phyloP scores from a whole-genome alignment of 2,797 vertebrate species.

The Distichodus sexfasciatus region DNA sequence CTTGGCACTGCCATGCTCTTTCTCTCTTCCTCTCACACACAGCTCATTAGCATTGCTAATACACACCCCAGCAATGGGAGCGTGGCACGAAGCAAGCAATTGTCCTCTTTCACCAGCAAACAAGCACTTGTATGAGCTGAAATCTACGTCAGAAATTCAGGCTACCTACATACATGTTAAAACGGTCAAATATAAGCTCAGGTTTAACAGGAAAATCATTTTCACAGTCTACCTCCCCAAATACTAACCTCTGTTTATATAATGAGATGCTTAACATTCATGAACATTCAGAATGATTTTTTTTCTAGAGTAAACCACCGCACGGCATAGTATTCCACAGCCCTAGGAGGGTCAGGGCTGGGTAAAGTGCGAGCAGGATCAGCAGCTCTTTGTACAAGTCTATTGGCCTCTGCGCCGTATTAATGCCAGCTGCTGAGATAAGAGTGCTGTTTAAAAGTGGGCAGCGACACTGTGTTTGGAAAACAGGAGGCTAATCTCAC shows the following conservation, averaged over 20 bases:
- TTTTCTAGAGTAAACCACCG: background rate
- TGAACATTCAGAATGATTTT: too few relatives aligned
- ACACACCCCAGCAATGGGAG: conserved; percentile 20
- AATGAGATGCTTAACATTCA: too few relatives aligned
- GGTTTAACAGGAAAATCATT: background rate
- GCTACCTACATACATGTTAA: background rate
- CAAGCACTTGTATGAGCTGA: conserved; percentile 8
- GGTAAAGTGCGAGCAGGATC: conserved; percentile 1
- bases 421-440: conserved; percentile 21
- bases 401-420: conserved; percentile 3
- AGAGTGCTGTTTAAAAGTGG: conserved; percentile 3
- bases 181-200: background rate
- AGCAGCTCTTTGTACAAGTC: background rate
- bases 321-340: background rate
- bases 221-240: background rate
- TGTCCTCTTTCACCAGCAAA: conserved; percentile 19
- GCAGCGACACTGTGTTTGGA: background rate
- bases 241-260: background rate
- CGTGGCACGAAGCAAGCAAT: conserved; percentile 30
- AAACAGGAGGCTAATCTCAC: conserved; percentile 12
- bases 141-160: background rate
- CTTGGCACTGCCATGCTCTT: conserved; percentile 8
- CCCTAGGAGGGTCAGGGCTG: background rate
- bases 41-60: conserved; percentile 45
- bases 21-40: background rate